Conservation (phyloP, 2,888 invertebrate species). For the Maniola hyperantus region DNA sequence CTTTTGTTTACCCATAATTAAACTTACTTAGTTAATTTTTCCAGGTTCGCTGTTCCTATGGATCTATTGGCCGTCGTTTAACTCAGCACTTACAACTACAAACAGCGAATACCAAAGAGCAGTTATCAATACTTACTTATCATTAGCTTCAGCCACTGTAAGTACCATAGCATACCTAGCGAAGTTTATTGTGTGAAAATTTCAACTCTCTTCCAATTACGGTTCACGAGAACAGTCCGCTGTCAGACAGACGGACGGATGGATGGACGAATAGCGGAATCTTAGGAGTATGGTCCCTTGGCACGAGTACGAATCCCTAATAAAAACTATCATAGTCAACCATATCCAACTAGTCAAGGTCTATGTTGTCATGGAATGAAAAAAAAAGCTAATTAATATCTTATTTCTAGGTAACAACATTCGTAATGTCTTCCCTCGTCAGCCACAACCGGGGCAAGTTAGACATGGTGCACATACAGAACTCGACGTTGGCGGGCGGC, state of each 20-base stretch:
- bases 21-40: slow-evolving; percentile 42
- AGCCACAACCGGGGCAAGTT: slow-evolving; percentile 87
- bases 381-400: background rate
- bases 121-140: slow-evolving; percentile 95
- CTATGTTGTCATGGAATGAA: too few species aligned
- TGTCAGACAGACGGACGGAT: too few species aligned
- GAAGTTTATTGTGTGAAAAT: too few species aligned
- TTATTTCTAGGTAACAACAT: slow-evolving; percentile 85
- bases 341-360: too few species aligned
- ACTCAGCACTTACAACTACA: slow-evolving; percentile 89
- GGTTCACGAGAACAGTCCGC: too few species aligned
- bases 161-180: slow-evolving; percentile 47
- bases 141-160: slow-evolving; percentile 88
- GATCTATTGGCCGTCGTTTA: slow-evolving; percentile 99
- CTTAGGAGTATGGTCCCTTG: too few species aligned
- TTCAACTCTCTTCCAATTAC: too few species aligned
- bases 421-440: slow-evolving; percentile 90
- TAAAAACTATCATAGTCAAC: too few species aligned
- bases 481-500: slow-evolving; percentile 96
- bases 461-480: slow-evolving; percentile 97
- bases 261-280: too few species aligned
- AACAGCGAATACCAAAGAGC: slow-evolving; percentile 91
- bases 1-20: background rate
- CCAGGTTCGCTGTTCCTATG: slow-evolving; percentile 95
- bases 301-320: too few species aligned